Base-by-base conservation (phyloP, 1,140 invertebrate genomes). In the Ceratoteleas bidentatus region DNA sequence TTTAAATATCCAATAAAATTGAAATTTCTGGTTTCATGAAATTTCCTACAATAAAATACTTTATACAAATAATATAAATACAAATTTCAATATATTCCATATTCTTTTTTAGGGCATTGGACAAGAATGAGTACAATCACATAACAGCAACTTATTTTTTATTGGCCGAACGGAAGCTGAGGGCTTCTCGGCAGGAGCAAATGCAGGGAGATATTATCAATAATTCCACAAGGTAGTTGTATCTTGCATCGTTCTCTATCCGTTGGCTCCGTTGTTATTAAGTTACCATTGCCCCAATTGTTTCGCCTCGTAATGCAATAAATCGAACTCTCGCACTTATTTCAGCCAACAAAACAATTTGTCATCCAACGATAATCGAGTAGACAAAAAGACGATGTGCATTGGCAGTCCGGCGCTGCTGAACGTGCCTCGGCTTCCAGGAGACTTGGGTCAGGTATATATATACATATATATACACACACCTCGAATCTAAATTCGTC, bases 141-240 rank as follows among this genome's bases (percentile, higher is more conserved):
- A 96, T 99, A 82, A 99, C 98, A 34, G 99, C 99, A 32, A 99
- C 98, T 33, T 99, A 99, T 92, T 99, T 98, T 92, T 92, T 99
- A 83, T 92, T 99, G 75, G 98, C 98, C 16, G 99, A 99, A 92
- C 92, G 98, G 70, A 97, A 98, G 89, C 92, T 99, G 16, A 93
- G 94, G 87, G 93, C 95, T 49, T 94, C 96, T 64, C 90, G 94
- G 16, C 94, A 95, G 80, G 95, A 96, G 86, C 92, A 93, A 70
- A 88, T 89, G 34, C 89, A 91, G 65, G 93, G 92, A 47, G 88
- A 89, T 32, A 82, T 88, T 45, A 84, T 90, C 0, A 84, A 88
- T 54, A 87, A 90, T 81, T 87, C 86, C 1, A 60, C 84, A 11
- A 88, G 85, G 90, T 90, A 85, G 24, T 58, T 61, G 13, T 54